A percentile compares a stretch with the other conserved stretches of the same genome.
phyloP scores from a whole-genome alignment of 2,113 vertebrate genomes.

The Lamprotornis superbus region DNA sequence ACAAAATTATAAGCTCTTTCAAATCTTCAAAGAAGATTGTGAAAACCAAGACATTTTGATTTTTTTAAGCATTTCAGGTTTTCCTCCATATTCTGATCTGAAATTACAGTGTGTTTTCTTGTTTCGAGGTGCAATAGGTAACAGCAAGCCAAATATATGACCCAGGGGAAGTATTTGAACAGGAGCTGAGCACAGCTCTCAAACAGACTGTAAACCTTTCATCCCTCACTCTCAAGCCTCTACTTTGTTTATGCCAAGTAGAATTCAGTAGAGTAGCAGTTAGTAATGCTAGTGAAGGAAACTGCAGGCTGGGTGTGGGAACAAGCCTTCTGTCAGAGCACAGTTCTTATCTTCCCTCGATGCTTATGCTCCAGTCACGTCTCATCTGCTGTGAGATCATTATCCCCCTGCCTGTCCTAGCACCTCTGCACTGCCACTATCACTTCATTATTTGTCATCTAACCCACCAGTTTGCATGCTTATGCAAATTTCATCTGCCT shows the following conservation, averaged over 20 bases:
- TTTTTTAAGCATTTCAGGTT: background rate
- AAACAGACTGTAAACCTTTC: background rate
- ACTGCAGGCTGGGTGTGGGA: background rate
- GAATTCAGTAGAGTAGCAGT: background rate
- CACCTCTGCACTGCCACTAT: background rate
- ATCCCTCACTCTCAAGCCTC: background rate
- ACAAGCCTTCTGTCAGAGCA: background rate
- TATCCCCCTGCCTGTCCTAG: background rate
- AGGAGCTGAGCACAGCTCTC: background rate
- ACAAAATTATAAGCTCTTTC: background rate
- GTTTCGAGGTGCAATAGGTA: background rate
- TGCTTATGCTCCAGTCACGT: background rate
- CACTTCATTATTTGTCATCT: background rate
- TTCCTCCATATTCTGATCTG: background rate
- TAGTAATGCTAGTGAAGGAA: background rate
- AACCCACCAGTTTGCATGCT: background rate
- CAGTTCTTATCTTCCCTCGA: background rate
- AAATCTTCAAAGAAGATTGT: background rate
- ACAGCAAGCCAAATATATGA: background rate
- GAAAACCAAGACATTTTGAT: background rate
- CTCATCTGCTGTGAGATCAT: background rate
- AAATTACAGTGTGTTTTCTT: background rate
- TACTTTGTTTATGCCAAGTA: background rate
- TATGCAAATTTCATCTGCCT: background rate
- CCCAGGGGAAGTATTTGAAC: background rate